phyloP scores from a whole-genome alignment of 1,140 invertebrate genomes.

The Propsilocerus akamusi region DNA sequence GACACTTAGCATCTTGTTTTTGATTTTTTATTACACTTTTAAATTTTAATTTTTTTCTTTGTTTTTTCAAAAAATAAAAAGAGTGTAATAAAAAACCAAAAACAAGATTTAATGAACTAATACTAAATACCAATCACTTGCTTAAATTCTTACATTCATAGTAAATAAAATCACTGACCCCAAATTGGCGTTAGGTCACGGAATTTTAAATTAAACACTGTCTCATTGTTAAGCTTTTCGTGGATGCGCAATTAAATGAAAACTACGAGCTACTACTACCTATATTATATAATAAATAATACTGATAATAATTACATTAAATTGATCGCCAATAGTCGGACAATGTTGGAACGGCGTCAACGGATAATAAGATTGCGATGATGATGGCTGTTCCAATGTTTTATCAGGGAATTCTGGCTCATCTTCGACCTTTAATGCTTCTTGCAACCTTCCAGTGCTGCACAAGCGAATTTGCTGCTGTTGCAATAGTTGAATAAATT shows the following conservation, averaged over 20 bases:
- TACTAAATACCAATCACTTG: background rate
- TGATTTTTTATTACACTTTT: no score
- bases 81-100: background rate
- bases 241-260: background rate
- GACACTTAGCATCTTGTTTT: no score
- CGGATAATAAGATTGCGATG: constrained; percentile 8
- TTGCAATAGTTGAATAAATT: constrained; percentile 17
- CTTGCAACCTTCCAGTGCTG: constrained; percentile 17
- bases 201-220: background rate
- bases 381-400: constrained; percentile 13
- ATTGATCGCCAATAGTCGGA: constrained; percentile 17
- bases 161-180: background rate
- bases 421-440: constrained; percentile 10
- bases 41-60: background rate
- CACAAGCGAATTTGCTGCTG: constrained; percentile 20
- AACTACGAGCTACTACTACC: background rate
- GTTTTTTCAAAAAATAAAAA: background rate
- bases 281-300: no score
- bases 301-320: no score
- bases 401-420: constrained; percentile 17
- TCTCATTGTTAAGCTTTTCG: background rate
- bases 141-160: background rate
- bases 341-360: constrained; percentile 21
- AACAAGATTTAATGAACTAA: background rate
- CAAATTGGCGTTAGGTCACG: background rate